Percentiles rank a stretch among this genome's conserved stretches.
These are phyloP conservation scores for Epizoanthus ramosus DNA, from an alignment of 92 coral and sea anemone species.

Conservation along the genomic window DNA sequence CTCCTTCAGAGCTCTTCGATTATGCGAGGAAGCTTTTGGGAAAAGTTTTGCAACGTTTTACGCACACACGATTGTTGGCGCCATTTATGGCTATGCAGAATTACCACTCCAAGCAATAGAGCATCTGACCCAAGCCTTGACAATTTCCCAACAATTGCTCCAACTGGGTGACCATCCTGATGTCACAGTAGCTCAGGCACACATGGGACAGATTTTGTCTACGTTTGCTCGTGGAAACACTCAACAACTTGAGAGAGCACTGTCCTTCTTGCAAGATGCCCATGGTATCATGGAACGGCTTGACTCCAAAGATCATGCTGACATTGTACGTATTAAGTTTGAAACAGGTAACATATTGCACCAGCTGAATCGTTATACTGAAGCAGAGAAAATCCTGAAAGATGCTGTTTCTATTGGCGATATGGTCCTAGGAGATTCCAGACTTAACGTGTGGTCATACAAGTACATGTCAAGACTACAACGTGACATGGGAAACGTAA, in stretches of 20 bases:
- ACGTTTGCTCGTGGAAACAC: not conserved
- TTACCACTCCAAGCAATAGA: not conserved
- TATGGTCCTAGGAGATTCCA: too few relatives aligned
- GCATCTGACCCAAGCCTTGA: not conserved
- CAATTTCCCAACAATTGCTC: not conserved
- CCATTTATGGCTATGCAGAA: conserved; percentile 1
- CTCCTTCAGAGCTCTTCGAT: not conserved
- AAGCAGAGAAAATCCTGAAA: too few relatives aligned
- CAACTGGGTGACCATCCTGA: conserved; percentile 4
- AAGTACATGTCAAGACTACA: not conserved
- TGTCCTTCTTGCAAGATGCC: too few relatives aligned
- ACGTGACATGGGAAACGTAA: not conserved
- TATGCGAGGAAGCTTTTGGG: not conserved
- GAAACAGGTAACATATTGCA: too few relatives aligned
- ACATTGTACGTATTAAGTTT: too few relatives aligned
- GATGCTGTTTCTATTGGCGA: too few relatives aligned
- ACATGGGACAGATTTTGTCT: conserved; percentile 9
- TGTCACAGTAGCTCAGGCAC: not conserved
- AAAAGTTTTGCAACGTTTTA: not conserved
- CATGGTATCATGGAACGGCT: too few relatives aligned
- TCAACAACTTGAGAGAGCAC: too few relatives aligned
- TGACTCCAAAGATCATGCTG: too few relatives aligned
- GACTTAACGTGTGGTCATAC: too few relatives aligned
- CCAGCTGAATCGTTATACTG: too few relatives aligned
- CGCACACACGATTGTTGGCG: conserved; percentile 3